Evolutionary conservation across 53 echinoderm and acorn worm species (phyloP).

Genomic region (Astropecten irregularis): DNA sequence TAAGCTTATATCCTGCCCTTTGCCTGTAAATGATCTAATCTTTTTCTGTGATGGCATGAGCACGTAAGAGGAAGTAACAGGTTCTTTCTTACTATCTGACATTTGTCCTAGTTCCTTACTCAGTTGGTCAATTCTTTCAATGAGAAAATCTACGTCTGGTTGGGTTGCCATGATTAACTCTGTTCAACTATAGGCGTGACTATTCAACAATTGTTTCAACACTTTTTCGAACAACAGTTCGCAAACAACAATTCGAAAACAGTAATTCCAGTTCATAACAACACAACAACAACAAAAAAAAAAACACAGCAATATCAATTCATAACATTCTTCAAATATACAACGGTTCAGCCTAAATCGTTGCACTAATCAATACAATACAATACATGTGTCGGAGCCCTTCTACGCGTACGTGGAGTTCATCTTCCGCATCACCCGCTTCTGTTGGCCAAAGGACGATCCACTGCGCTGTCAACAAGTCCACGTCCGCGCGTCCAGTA

Average conservation of each 20-base stretch:
- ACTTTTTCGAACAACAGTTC: not conserved
- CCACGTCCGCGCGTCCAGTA: too few species aligned
- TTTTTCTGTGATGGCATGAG: conserved; percentile 13
- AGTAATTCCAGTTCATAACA: not conserved
- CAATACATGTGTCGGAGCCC: too few species aligned
- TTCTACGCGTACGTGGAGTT: too few species aligned
- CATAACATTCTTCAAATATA: not conserved
- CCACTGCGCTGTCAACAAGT: too few species aligned
- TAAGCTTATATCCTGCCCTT: not conserved
- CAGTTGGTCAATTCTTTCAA: not conserved
- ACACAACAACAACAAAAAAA: not conserved
- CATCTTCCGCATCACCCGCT: too few species aligned
- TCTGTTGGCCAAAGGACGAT: too few species aligned
- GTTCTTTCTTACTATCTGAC: not conserved
- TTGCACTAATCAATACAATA: too few species aligned
- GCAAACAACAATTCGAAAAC: not conserved
- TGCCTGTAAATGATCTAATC: not conserved
- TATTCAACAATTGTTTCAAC: not conserved
- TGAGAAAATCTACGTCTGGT: not conserved
- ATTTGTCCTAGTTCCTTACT: not conserved
- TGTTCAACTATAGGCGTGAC: too few species aligned
- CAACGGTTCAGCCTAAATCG: not conserved
- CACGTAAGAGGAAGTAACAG: not conserved
- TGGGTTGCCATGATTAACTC: not conserved
- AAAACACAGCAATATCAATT: not conserved